Evolutionary conservation across 1,140 invertebrate species (phyloP).

Genomic region (Delia radicum): DNA sequence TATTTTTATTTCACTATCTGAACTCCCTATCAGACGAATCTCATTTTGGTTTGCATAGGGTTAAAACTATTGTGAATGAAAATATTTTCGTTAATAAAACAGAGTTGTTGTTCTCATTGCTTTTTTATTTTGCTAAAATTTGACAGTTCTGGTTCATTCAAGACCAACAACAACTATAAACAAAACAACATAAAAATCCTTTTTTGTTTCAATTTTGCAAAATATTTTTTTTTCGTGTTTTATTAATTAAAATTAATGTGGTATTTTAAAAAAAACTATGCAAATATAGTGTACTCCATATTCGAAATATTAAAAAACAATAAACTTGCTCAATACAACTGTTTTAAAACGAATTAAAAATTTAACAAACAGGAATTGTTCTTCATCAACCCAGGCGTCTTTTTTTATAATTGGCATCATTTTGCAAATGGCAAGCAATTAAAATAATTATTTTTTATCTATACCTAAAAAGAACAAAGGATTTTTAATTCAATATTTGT

Average conservation of each 20-base stretch:
- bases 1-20: no score
- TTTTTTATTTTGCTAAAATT: background rate
- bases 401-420: background rate
- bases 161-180: background rate
- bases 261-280: background rate
- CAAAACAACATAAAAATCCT: background rate
- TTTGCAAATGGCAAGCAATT: background rate
- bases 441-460: conserved; percentile 5
- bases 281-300: background rate
- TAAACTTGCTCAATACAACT: background rate
- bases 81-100: background rate
- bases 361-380: background rate
- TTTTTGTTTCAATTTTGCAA: background rate
- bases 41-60: no score
- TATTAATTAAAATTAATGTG: background rate
- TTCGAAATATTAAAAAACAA: background rate
- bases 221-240: background rate
- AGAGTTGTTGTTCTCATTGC: background rate
- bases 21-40: no score
- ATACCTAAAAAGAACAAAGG: background rate
- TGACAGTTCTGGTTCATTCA: background rate
- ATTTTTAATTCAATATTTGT: background rate
- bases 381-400: background rate
- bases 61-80: no score
- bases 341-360: background rate